phyloP scores from a whole-genome alignment of 2,113 vertebrate species.

The Thryonomys swinderianus region DNA sequence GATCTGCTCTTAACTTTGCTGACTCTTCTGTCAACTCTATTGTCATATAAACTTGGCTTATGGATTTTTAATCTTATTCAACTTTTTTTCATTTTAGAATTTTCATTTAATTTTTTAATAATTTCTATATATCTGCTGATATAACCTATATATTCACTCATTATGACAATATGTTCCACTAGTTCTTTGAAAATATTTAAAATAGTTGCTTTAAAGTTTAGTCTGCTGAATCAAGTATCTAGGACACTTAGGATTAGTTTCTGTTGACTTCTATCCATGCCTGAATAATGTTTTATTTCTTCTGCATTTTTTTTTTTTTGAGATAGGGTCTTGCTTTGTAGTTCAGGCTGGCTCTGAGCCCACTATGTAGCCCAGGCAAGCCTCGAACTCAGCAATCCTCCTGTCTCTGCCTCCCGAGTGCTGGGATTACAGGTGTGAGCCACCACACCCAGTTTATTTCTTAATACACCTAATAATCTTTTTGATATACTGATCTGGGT shows the following conservation, averaged over 20 bases:
- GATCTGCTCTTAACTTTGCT: background rate
- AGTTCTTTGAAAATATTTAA: slow-evolving; percentile 4
- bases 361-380: no score
- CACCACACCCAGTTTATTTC: no score
- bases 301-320: no score
- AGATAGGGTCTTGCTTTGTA: no score
- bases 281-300: background rate
- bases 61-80: background rate
- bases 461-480: background rate
- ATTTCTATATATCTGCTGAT: background rate
- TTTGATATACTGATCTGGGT: background rate
- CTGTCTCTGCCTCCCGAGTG: no score
- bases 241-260: background rate
- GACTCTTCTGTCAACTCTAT: background rate
- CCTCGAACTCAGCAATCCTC: no score
- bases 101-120: slow-evolving; percentile 39
- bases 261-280: background rate
- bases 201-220: background rate
- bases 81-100: slow-evolving; percentile 31
- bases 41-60: background rate
- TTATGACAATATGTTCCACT: slow-evolving; percentile 8
- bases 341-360: no score
- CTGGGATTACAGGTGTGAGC: no score
- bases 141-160: background rate
- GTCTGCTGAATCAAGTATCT: background rate